Base-by-base conservation (phyloP, 2,888 invertebrate species). In the Dicranocentrus wangi region DNA sequence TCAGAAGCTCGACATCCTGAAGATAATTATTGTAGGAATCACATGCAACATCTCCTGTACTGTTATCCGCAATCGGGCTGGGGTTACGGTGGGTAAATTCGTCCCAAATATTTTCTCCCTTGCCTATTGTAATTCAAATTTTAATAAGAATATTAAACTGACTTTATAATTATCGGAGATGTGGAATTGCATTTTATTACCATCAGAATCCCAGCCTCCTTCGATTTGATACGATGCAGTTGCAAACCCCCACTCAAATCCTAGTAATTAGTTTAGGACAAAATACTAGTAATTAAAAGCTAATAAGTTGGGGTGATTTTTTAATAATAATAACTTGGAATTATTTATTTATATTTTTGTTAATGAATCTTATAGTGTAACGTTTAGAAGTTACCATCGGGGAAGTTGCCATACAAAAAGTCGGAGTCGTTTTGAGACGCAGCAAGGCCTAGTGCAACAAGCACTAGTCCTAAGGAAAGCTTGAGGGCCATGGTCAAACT, bases 71-170 rank as follows among this genome's bases (percentile, higher is more conserved):
- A 2, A 89, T 87, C 10, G 87, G 86, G 2, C 88, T 88, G 0
- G 87, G 86, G 25, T n/a, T 53, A 17, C 86, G 84, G 15, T 87
- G 87, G 5, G 88, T 86, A 82, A 88, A 89, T 1, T 86, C 87
- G 86, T 90, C 90, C 90, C 89, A 89, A 51, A 92, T 91, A 87
- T 91, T 93, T 87, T 90, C 90, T 0, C 91, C 90, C 89, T 92
- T 93, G n/a, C 91, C 93, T 93, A 25, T 1, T n/a, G n/a, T n/a
- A n/a, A n/a, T n/a, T n/a, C n/a, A n/a, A n/a, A n/a, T n/a, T n/a
- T n/a, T n/a, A n/a, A n/a, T n/a, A n/a, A n/a, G n/a, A n/a, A n/a
- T n/a, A n/a, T 10, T 47, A 15, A n/a, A 47, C 15, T n/a, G n/a
- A n/a, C n/a, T n/a, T n/a, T n/a, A n/a, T n/a, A n/a, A n/a, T n/a